Evolutionary conservation across 1,140 invertebrate genomes (phyloP), one percentile per base, ranked within the genome.

Genomic region (Platorchestia sp.): DNA sequence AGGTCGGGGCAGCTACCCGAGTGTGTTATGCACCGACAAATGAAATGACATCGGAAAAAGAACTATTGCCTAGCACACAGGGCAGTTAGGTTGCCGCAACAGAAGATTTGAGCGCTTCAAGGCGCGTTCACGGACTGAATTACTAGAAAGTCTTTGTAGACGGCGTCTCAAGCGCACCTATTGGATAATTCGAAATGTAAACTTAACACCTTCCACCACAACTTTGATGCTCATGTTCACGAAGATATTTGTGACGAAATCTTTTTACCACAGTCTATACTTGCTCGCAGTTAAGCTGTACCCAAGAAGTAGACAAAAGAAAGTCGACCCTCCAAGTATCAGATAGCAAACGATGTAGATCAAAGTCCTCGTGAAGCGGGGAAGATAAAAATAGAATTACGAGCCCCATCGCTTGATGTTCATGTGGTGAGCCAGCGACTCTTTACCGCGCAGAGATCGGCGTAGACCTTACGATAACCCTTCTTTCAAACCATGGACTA

Each of bases 221-320:
- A 93, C 40, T 47, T 93, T 93, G 41, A 93, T 93, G 45, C 43
- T 93, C 91, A 93, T 93, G 45, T 93, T 93, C 41, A 93, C 91
- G 91, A 93, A 93, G 43, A 93, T 93, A 93, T 93, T 93, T 10
- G 91, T 93, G 40, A 93, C 47, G 45, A 93, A 93, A 44, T 93
- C 91, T 40, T 45, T 45, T 93, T 93, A 44, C 91, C 91, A 93
- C 0, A 93, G 45, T 45, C 43, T 45, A 47, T 93, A 93, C 40
- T 93, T 93, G 43, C 43, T 47, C 40, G 43, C 91, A 7, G 43
- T 47, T 45, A 93, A 93, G 40, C 91, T 93, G 45, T 93, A 93
- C 7, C 91, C 91, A n/a, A 93, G 44, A 93, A 93, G 41, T n/a
- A 93, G n/a, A 45, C 91, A 93, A 44, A 93, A 93, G 45, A 93